These are phyloP conservation scores for Bombus affinis DNA, from an alignment of 1,140 invertebrate species.

Conservation along the genomic window DNA sequence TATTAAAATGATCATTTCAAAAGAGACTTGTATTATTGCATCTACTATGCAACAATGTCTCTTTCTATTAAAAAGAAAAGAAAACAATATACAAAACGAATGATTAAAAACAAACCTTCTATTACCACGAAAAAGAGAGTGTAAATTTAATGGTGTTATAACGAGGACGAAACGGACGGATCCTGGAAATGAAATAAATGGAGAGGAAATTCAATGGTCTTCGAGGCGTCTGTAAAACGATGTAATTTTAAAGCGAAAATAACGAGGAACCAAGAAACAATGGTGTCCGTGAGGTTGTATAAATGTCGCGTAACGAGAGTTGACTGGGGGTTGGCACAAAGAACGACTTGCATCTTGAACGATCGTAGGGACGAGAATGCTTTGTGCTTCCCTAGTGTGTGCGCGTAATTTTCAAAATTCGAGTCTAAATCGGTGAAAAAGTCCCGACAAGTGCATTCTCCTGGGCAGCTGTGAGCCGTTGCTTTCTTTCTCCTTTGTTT, in stretches of 20 bases:
- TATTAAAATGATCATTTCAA: neutral
- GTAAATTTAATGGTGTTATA: neutral
- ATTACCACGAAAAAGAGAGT: neutral
- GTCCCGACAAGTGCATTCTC: conserved; percentile 9
- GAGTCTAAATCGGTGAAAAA: neutral
- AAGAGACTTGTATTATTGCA: neutral
- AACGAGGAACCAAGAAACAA: neutral
- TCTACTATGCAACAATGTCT: neutral
- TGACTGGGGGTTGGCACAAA: neutral
- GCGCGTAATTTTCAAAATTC: conserved; percentile 25
- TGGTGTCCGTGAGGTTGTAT: neutral
- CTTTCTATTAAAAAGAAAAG: neutral
- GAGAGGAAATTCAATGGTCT: neutral
- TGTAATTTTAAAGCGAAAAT: conserved; percentile 7
- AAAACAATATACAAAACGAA: neutral
- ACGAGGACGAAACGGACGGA: neutral
- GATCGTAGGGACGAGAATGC: conserved; percentile 4
- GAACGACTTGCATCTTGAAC: neutral
- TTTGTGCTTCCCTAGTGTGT: neutral
- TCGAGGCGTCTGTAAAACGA: neutral
- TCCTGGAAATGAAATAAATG: neutral
- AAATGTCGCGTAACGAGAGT: neutral
- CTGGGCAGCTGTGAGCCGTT: neutral
- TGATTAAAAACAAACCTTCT: neutral
- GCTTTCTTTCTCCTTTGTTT: neutral